Conservation (phyloP, 2,888 invertebrate genomes). For the Ecliptopera silaceata region DNA sequence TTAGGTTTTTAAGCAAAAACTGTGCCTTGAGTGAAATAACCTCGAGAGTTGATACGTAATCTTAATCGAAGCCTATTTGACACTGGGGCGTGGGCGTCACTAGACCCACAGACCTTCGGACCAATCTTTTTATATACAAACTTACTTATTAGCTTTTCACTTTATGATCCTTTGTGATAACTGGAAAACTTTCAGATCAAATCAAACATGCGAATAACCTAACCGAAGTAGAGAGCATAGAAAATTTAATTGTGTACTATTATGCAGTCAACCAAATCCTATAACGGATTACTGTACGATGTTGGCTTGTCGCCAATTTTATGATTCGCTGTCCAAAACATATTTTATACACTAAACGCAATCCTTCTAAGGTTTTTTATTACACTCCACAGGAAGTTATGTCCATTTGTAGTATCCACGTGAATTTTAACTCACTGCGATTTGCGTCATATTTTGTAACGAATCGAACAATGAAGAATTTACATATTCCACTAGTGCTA, state of each 20-base stretch:
- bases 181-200: constrained; percentile 21
- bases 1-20: constrained; percentile 22
- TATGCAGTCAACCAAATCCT: no score
- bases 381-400: not conserved
- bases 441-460: constrained; percentile 15
- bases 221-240: not conserved
- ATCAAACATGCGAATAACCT: constrained; percentile 13
- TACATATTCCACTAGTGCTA: not conserved
- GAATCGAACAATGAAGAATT: not conserved
- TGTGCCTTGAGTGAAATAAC: constrained; percentile 34
- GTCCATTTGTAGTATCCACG: not conserved
- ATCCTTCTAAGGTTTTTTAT: no score
- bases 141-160: constrained; percentile 31
- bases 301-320: no score
- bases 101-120: constrained; percentile 24
- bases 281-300: no score
- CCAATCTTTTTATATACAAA: constrained; percentile 30
- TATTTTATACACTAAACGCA: no score
- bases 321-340: no score
- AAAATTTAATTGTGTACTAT: not conserved
- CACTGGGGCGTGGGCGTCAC: constrained; percentile 38
- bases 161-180: constrained; percentile 20
- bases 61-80: constrained; percentile 45
- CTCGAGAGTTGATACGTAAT: constrained; percentile 26
- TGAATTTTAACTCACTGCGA: constrained; percentile 3